Base-by-base conservation (phyloP, 1,140 invertebrate genomes). In the Achroia grisella region DNA sequence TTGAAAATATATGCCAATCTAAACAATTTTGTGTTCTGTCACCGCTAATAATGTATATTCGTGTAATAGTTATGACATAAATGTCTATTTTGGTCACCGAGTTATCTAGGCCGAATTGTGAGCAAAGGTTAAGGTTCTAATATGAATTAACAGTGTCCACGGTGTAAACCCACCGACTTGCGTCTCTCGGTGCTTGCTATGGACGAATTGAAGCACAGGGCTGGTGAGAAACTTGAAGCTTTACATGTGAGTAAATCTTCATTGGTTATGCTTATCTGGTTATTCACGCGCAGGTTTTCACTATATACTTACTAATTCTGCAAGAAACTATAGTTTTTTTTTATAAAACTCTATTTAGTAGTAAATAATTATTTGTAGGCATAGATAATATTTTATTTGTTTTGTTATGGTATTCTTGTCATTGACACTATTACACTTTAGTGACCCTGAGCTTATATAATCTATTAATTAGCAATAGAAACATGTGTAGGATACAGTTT, bases 81-180 rank as follows among this genome's bases (percentile, higher is more conserved):
- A 41, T 48, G 56, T 81, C 77, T 83, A 81, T 81, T 80, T 80
- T 77, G 49, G 68, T 67, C 58, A 37, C 56, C 45, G 32, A 62
- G 61, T 56, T 63, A 70, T 75, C 74, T 78, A 68, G 71, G 63
- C 52, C 75, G 69, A 64, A 69, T 77, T 70, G 57, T 56, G 75
- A 72, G 67, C 79, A 83, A 83, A 83, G 79, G 79, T 83, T 73
- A 74, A 76, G 73, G 66, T 63, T 80, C 6, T 75, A 76, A 54
- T 67, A 66, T 71, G 65, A 69, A 65, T 70, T 71, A 65, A 56
- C 48, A 56, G 44, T 64, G 51, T 48, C 48, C 67, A 59, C 62
- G 57, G 51, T 52, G 48, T 55, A 68, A 51, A 50, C 45, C 48
- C 45, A 62, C 52, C 55, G 61, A 63, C 46, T 48, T 44, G 44